A percentile compares a stretch with the other conserved stretches of the same genome.
These are phyloP conservation scores for Zapus hudsonius DNA, from an alignment of 2,113 vertebrate species.

Conservation along the genomic window DNA sequence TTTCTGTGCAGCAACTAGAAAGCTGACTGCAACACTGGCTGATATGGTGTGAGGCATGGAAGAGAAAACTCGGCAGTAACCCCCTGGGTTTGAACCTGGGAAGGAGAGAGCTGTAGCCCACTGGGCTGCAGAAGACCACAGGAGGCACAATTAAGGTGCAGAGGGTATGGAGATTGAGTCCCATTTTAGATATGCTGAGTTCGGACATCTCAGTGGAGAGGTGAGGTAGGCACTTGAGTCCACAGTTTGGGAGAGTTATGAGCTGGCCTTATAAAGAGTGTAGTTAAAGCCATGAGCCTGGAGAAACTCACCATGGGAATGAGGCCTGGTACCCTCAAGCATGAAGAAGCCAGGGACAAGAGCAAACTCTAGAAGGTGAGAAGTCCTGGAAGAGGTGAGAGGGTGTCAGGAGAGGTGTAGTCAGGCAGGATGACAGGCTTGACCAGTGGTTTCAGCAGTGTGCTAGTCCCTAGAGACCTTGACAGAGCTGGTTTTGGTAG, in stretches of 20 bases:
- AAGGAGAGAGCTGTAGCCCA: background rate
- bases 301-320: fast-evolving
- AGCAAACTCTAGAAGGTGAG: background rate
- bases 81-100: background rate
- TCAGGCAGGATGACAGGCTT: background rate
- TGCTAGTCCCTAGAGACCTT: background rate
- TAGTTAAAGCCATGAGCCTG: background rate
- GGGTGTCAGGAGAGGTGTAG: background rate
- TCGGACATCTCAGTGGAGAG: background rate
- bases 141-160: background rate
- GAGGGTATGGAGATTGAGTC: background rate
- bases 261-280: background rate
- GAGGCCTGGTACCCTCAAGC: background rate
- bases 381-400: background rate
- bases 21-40: no score
- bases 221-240: background rate
- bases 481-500: background rate
- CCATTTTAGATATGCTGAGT: background rate
- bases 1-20: no score
- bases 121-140: background rate
- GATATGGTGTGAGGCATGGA: fast-evolving
- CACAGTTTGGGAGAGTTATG: background rate
- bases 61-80: background rate
- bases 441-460: background rate
- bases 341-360: background rate